phyloP scores from a whole-genome alignment of 1,140 invertebrate species.

The Halictus rubicundus region DNA sequence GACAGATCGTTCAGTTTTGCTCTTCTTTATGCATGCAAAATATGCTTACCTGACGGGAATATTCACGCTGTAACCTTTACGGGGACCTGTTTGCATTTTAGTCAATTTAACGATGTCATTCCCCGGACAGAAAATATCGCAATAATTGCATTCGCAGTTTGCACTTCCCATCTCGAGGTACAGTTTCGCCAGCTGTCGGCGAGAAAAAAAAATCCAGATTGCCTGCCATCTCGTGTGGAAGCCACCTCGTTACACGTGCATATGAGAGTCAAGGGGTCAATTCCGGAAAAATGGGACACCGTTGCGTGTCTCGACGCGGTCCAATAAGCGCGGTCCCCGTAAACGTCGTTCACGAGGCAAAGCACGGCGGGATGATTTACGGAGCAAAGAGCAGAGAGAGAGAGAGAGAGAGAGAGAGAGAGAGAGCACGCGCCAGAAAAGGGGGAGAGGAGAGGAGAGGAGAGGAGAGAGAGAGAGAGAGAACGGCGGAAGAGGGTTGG shows the following conservation, averaged over 20 bases:
- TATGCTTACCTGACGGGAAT: too few relatives aligned
- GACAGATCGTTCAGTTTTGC: too few relatives aligned
- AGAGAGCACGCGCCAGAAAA: neutral
- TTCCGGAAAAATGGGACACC: conserved; percentile 50
- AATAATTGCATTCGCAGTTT: too few relatives aligned
- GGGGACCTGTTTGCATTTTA: too few relatives aligned
- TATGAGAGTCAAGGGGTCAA: conserved; percentile 17
- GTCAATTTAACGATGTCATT: too few relatives aligned
- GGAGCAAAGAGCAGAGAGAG: conserved; percentile 32
- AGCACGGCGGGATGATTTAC: conserved; percentile 62
- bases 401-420: neutral
- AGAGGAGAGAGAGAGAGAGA: neutral
- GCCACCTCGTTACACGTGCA: conserved; percentile 46
- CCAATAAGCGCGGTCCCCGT: conserved; percentile 60
- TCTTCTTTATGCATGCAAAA: too few relatives aligned
- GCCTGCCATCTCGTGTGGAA: neutral
- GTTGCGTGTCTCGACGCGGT: conserved; percentile 10
- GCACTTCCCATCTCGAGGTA: too few relatives aligned
- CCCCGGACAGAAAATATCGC: too few relatives aligned
- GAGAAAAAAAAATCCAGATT: neutral
- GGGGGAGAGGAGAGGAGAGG: conserved; percentile 6
- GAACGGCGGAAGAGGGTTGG: neutral
- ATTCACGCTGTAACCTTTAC: too few relatives aligned
- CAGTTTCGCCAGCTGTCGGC: too few relatives aligned
- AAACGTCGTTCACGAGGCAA: conserved; percentile 55